phyloP scores from a whole-genome alignment of 2,888 invertebrate species.

The Parelbella ahira region DNA sequence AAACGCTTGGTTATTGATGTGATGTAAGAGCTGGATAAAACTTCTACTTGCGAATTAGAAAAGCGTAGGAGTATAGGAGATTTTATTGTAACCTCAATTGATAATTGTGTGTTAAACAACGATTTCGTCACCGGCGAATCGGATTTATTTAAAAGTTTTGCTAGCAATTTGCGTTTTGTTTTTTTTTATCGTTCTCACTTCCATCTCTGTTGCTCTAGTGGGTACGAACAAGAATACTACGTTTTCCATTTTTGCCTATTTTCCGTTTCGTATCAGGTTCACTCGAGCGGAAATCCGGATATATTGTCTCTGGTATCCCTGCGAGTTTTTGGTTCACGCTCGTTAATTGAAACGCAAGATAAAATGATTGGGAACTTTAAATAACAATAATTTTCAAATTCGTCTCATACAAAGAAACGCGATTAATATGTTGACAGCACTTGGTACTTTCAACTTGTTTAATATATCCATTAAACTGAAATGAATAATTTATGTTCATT shows the following conservation, averaged over 20 bases:
- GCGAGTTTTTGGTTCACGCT: constrained; percentile 9
- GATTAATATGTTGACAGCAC: constrained; percentile 9
- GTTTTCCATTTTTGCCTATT: constrained; percentile 16
- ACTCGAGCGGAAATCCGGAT: constrained; percentile 10
- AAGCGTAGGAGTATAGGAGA: constrained; percentile 14
- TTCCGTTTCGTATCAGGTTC: constrained; percentile 17
- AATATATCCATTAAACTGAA: too few relatives aligned
- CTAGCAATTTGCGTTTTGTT: constrained; percentile 14
- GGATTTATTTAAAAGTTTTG: constrained; percentile 15
- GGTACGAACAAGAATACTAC: constrained; percentile 7
- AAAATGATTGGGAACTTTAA: too few relatives aligned
- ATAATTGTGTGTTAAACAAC: constrained; percentile 14
- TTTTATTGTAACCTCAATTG: constrained; percentile 5
- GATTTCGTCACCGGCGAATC: constrained; percentile 13
- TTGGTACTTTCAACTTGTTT: constrained; percentile 9
- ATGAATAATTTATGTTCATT: too few relatives aligned
- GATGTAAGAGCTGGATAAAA: background rate
- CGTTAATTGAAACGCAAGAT: constrained; percentile 8
- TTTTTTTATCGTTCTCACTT: constrained; percentile 8
- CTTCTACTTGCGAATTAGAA: background rate
- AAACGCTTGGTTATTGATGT: background rate
- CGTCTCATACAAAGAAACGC: too few relatives aligned
- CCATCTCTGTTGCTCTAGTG: constrained; percentile 9
- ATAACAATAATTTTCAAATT: too few relatives aligned
- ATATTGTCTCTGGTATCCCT: constrained; percentile 17